Evolutionary conservation across 2,888 invertebrate species (phyloP), one percentile per base, ranked within the genome.

Genomic region (Neelides folsomi): DNA sequence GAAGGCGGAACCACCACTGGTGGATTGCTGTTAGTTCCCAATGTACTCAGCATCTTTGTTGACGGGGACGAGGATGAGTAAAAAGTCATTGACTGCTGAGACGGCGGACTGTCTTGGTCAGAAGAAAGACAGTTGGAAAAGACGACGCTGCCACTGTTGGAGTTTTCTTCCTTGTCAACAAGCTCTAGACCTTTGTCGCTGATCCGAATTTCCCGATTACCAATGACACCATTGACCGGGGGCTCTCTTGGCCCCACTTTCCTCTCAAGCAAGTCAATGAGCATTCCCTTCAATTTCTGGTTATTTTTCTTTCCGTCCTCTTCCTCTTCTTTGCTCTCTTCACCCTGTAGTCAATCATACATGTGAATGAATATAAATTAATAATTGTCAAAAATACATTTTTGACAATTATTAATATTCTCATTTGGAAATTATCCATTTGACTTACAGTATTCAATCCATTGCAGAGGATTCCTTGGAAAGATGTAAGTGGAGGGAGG

Each of bases 261-360:
- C 66, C 85, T 81, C 68, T 89, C 88, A 3, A 89, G 72, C 47
- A 88, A 71, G 68, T 88, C 87, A 0, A 86, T 86, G 43, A 88
- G 73, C 82, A 87, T 84, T 47, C 68, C 68, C 51, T 68, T 68
- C 41, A 60, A 53, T 44, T 54, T 53, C 18, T 54, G 49, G 8
- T 52, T 46, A 12, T 49, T 54, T 13, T 57, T 57, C 12, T 19
- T 47, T 10, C 39, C 13, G 4, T 46, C 72, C 76, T 67, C 77
- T 77, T 48, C 76, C 20, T 53, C 54, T 15, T 52, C 53, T 13
- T 56, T 56, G 18, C 49, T 34, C 15, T 58, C 57, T 35, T 45
- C 43, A 16, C 51, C 54, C 55, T 56, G 20, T 18, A 8, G 36
- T 16, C 44, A 15, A 50, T 16, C 27, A 46, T 2, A 47, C 49